phyloP scores from a whole-genome alignment of 2,888 invertebrate species.

The Xanthorhoe spadicearia region DNA sequence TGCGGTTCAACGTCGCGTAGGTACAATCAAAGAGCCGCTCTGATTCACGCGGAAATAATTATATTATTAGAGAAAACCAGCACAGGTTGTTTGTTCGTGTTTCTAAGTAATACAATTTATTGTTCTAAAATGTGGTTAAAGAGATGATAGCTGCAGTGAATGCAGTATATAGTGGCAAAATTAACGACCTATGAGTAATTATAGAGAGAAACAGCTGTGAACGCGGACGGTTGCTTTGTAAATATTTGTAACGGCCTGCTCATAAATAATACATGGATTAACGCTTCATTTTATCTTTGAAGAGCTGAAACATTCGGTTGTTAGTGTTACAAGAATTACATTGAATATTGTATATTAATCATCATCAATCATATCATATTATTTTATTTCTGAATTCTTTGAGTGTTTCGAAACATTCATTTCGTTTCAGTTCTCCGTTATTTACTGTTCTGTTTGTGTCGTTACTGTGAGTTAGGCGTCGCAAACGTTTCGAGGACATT shows the following conservation, averaged over 20 bases:
- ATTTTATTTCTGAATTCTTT: slow-evolving; percentile 8
- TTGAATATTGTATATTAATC: slow-evolving; percentile 9
- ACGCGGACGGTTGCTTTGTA: slow-evolving; percentile 41
- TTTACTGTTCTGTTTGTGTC: slow-evolving; percentile 23
- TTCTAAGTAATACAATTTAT: slow-evolving; percentile 55
- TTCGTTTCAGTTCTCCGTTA: not conserved
- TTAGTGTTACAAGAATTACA: slow-evolving; percentile 16
- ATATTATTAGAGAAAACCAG: slow-evolving; percentile 56
- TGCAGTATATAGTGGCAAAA: slow-evolving; percentile 48
- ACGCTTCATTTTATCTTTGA: slow-evolving; percentile 26
- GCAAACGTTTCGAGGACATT: slow-evolving; percentile 26
- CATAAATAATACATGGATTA: slow-evolving; percentile 34
- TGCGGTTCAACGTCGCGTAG: slow-evolving; percentile 60
- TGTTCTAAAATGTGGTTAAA: slow-evolving; percentile 63
- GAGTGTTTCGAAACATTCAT: slow-evolving; percentile 10
- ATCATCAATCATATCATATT: too few relatives aligned
- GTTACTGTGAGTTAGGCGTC: slow-evolving; percentile 20
- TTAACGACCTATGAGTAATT: slow-evolving; percentile 47
- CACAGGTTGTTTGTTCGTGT: slow-evolving; percentile 67
- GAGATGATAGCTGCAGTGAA: slow-evolving; percentile 50
- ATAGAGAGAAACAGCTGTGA: slow-evolving; percentile 45
- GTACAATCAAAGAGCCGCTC: slow-evolving; percentile 59
- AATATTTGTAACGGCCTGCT: slow-evolving; percentile 35
- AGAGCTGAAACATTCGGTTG: slow-evolving; percentile 10
- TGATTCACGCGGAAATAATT: slow-evolving; percentile 70